Evolutionary conservation across 2,113 vertebrate genomes (phyloP), one percentile per base, ranked within the genome.

Genomic region (Xenopus laevis): DNA sequence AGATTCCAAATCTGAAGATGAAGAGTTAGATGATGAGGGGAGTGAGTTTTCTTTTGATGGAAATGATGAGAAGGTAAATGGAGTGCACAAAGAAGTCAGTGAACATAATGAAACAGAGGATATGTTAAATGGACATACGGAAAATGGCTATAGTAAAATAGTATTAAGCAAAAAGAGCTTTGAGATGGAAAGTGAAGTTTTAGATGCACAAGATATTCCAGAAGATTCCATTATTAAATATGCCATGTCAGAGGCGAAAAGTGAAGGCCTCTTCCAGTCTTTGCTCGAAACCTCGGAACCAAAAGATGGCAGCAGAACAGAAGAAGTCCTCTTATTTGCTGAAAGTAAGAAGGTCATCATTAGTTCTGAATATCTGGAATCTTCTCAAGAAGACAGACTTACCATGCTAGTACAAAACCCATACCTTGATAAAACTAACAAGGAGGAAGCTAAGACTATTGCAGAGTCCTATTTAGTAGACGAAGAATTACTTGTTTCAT

Each of bases 241-340:
- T 58, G 50, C 59, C 33, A 27, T 45, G 17, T 63, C 59, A 45
- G 74, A 69, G 57, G 50, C 30, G 9, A 70, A 77, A 16, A 57
- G 47, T 30, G 59, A 77, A 18, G 74, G 74, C 7, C 20, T 77
- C 8, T 69, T 77, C 60, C 66, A 77, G 44, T 69, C 74, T 64
- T 64, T 63, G 13, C 20, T 53, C 0, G 60, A 77, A 70, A 45
- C 66, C 23, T 63, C 66, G 30, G 46, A 76, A 23, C 57, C 18
- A 12, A 75, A 62, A 10, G 66, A 63, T 27, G 16, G 47, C 12
- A 63, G 13, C 21, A 21, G 16, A 13, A 46, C 44, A 27, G 59
- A 77, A n/a, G 67, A 70, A 44, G 27, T 53, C 11, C 16, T 47
- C 9, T 13, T 50, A 68, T 47, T 18, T 11, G 10, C 18, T 23